A percentile compares a stretch with the other conserved stretches of the same genome.
These are phyloP conservation scores for Mastigias papua DNA, from an alignment of 30 jellyfish, hydroid and myxozoan genomes.

Conservation along the genomic window DNA sequence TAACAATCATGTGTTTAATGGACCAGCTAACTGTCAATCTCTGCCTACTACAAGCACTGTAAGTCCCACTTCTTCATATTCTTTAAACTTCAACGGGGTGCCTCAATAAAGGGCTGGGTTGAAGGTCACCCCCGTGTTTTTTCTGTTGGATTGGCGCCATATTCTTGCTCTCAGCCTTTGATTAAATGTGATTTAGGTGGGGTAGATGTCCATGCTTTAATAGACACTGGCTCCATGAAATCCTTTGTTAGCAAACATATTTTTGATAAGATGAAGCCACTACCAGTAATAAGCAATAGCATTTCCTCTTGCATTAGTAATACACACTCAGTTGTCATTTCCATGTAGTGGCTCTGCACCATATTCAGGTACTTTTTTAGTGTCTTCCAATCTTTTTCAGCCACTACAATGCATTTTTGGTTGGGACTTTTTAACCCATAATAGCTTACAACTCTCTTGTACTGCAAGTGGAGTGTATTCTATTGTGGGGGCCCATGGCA, in stretches of 20 bases:
- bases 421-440: slow-evolving; percentile 38
- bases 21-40: neutral
- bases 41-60: neutral
- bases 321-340: slow-evolving; percentile 11
- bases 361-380: slow-evolving; percentile 14
- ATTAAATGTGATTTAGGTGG: slow-evolving; percentile 20
- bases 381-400: neutral
- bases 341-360: slow-evolving; percentile 20
- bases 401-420: slow-evolving; percentile 56
- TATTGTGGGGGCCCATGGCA: neutral
- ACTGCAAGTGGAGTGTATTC: slow-evolving; percentile 1
- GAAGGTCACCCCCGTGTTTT: slow-evolving; percentile 56
- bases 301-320: slow-evolving; percentile 2
- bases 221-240: slow-evolving; percentile 71
- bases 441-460: slow-evolving; percentile 13
- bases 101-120: slow-evolving; percentile 71
- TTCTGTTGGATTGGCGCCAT: slow-evolving; percentile 13
- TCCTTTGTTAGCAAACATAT: slow-evolving; percentile 33
- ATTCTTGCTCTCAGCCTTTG: slow-evolving; percentile 18
- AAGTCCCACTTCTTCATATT: slow-evolving; percentile 7
- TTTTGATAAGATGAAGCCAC: slow-evolving; percentile 14
- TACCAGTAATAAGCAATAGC: neutral
- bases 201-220: slow-evolving; percentile 44
- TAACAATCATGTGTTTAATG: neutral
- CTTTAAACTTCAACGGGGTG: slow-evolving; percentile 72